Evolutionary conservation across 2,113 vertebrate genomes (phyloP), one percentile per base, ranked within the genome.

Genomic region (Andinoacara biseriatus): DNA sequence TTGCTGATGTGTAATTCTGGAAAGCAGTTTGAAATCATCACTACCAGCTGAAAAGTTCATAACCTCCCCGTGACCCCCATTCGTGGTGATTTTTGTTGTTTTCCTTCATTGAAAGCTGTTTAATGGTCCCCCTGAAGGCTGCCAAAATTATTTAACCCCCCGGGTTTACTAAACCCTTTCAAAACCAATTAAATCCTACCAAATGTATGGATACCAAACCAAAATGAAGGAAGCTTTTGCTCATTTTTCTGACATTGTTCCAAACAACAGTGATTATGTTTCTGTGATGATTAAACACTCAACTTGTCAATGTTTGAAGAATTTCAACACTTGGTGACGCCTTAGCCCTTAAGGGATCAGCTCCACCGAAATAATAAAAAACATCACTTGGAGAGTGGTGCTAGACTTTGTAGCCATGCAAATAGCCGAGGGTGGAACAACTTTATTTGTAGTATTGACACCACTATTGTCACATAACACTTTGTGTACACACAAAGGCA

Each of bases 141-240:
- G 58, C 63, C 33, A 52, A 58, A 43, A 72, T 74, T 22, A 54
- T 90, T 79, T n/a, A 58, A 77, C 56, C 31, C 43, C 67, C 59
- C 24, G 3, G 46, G 78, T 82, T 90, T 82, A 61, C 75, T 33
- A 75, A 88, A 84, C 46, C 24, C 63, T 91, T 89, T 87, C 76
- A 76, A 40, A n/a, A 40, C 43, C 74, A 89, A 85, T 90, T 74
- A 69, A 18, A 57, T 63, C 13, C n/a, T 58, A 54, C 58, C 22
- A 84, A 83, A 84, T 74, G 59, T 63, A 43, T 63, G 35, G 8
- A 67, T 22, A 35, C 79, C 9, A 22, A 80, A 46, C 7, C 20
- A 4, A 86, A 81, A 79, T 31, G 14, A 46, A 59, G 18, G 10
- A 40, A 10, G 0, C 24, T 49, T 52, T 35, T 77, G 29, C 2